Conservation (phyloP, 2,888 invertebrate genomes). For the Drosophila subsilvestris region DNA sequence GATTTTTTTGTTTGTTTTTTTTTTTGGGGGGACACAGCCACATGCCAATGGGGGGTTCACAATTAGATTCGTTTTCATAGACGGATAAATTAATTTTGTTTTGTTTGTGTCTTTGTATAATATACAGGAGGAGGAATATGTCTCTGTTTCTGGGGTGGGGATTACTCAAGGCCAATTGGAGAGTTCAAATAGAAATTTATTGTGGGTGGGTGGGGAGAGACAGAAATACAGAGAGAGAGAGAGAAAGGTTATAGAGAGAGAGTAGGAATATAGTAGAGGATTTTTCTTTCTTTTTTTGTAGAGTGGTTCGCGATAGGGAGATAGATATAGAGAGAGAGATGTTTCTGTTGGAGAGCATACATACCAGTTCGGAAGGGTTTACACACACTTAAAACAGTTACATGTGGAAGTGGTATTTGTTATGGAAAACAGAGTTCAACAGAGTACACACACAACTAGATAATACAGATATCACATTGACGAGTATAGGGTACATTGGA, state of each 20-base stretch:
- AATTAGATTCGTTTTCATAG: conserved; percentile 66
- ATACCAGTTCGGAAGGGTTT: conserved; percentile 78
- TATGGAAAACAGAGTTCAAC: conserved; percentile 48
- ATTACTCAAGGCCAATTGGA: conserved; percentile 16
- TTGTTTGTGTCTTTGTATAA: conserved; percentile 51
- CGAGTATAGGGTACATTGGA: no score
- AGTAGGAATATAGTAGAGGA: conserved; percentile 15
- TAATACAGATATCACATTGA: conserved; percentile 29
- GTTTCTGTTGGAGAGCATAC: conserved; percentile 64
- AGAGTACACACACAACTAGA: conserved; percentile 32
- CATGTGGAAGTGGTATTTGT: conserved; percentile 31
- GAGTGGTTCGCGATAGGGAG: conserved; percentile 29
- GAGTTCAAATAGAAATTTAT: conserved; percentile 10
- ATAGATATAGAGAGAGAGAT: conserved; percentile 16
- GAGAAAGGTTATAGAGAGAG: conserved; percentile 1
- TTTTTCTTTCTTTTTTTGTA: conserved; percentile 1
- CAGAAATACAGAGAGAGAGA: conserved; percentile 30
- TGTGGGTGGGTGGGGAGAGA: background rate
- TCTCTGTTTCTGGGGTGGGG: conserved; percentile 18
- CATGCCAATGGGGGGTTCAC: conserved; percentile 67
- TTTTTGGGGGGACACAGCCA: conserved; percentile 59
- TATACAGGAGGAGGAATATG: conserved; percentile 53
- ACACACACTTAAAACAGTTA: conserved; percentile 70
- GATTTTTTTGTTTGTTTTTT: conserved; percentile 33
- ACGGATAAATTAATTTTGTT: conserved; percentile 32